A percentile compares a stretch with the other conserved stretches of the same genome.
Evolutionary conservation across 1,140 invertebrate genomes (phyloP).

Genomic region (Eufriesea mexicana): DNA sequence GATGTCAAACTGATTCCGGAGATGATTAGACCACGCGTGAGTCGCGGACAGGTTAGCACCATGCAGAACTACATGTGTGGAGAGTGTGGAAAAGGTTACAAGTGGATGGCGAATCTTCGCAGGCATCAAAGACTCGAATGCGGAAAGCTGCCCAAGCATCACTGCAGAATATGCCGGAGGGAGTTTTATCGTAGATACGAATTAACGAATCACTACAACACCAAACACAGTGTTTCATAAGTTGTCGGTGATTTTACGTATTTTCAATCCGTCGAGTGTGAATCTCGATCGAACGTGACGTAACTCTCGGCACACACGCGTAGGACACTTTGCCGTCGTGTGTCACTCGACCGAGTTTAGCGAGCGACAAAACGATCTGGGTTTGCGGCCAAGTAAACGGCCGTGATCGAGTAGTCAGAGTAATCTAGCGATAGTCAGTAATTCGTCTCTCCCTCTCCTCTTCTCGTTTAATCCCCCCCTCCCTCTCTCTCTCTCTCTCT

Average conservation of each 20-base stretch:
- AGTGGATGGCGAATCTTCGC: constrained; percentile 67
- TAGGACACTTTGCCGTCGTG: no score
- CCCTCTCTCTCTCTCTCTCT: neutral
- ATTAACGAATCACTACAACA: constrained; percentile 64
- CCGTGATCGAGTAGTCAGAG: neutral
- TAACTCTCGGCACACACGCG: no score
- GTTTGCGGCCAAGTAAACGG: no score
- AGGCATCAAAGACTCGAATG: constrained; percentile 80
- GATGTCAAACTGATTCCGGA: neutral
- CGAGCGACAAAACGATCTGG: no score
- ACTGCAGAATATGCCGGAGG: constrained; percentile 72
- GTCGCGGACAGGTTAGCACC: constrained; percentile 24
- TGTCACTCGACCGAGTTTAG: no score
- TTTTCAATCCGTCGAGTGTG: neutral
- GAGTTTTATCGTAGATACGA: constrained; percentile 69
- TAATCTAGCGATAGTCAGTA: neutral
- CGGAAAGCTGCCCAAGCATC: constrained; percentile 74
- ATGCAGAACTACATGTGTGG: constrained; percentile 63
- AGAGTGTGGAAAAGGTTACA: constrained; percentile 71
- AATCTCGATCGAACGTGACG: neutral
- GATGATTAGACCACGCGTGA: no score
- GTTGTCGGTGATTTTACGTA: neutral
- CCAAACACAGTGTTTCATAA: constrained; percentile 47
- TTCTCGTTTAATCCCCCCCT: neutral
- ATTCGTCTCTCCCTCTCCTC: neutral